These are phyloP conservation scores for Seira musarum DNA, from an alignment of 2,888 invertebrate species.

Conservation along the genomic window DNA sequence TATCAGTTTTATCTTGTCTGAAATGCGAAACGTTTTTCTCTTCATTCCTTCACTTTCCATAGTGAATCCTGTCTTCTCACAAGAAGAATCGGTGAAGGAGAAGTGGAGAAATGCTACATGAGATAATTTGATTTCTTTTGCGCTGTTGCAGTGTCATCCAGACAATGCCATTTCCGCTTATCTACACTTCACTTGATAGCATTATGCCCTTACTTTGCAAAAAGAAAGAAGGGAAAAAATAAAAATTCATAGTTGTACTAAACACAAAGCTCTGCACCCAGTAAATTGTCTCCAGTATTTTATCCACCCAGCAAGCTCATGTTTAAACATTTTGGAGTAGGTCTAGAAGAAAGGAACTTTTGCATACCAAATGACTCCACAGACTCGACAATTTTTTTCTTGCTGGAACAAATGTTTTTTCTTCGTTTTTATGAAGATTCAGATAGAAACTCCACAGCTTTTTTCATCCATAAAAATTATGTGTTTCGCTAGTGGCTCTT, in stretches of 20 bases:
- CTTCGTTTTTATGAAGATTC: too few species aligned
- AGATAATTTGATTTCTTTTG: slow-evolving; percentile 13
- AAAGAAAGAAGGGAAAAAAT: neutral
- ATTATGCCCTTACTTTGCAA: neutral
- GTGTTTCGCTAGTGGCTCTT: too few species aligned
- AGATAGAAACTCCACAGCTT: too few species aligned
- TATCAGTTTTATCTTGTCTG: neutral
- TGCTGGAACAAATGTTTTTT: neutral
- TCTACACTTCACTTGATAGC: slow-evolving; percentile 9
- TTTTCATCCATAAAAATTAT: too few species aligned
- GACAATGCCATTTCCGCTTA: slow-evolving; percentile 21
- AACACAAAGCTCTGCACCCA: neutral
- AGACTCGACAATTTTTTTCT: slow-evolving; percentile 6
- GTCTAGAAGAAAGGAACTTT: slow-evolving; percentile 12
- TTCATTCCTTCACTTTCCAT: neutral
- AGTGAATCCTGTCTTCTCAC: neutral
- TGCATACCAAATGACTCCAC: slow-evolving; percentile 15
- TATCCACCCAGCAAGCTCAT: slow-evolving; percentile 11
- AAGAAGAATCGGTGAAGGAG: neutral
- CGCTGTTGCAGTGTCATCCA: slow-evolving; percentile 11
- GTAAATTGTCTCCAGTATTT: slow-evolving; percentile 11
- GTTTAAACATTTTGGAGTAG: slow-evolving; percentile 7
- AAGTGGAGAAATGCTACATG: neutral
- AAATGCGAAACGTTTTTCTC: neutral
- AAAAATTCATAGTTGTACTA: slow-evolving; percentile 9